phyloP scores from a whole-genome alignment of 1,140 invertebrate species.

The Sarcophaga bullata region DNA sequence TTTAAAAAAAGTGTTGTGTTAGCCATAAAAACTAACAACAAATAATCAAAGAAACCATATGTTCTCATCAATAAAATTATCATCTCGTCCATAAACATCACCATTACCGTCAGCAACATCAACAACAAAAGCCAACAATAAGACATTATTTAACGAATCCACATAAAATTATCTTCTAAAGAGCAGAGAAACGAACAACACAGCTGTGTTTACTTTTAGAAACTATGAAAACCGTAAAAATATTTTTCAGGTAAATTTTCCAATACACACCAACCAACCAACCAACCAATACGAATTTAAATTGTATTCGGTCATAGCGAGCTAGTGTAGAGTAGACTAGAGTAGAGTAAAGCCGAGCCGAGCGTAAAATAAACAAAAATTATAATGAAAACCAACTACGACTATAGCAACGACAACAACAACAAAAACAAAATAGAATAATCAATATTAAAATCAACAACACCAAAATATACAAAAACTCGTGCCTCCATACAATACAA shows the following conservation, averaged over 20 bases:
- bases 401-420: not conserved
- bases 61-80: not conserved
- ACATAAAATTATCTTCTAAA: not conserved
- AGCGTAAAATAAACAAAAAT: not conserved
- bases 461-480: not conserved
- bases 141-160: not conserved
- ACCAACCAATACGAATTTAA: conserved; percentile 11
- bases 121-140: not conserved
- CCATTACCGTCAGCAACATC: not conserved
- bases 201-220: not conserved
- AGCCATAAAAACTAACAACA: no score
- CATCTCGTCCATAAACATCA: not conserved
- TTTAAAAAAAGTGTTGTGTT: no score
- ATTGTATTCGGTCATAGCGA: not conserved
- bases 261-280: not conserved
- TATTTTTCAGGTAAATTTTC: conserved; percentile 43
- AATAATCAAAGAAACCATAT: no score
- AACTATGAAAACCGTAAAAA: conserved; percentile 43
- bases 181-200: not conserved
- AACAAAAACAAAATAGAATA: not conserved
- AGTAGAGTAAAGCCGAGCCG: no score
- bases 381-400: not conserved
- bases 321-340: not conserved
- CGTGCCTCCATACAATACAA: not conserved
- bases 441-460: not conserved